phyloP scores from a whole-genome alignment of 2,888 invertebrate genomes.

The Disparrhopalites patrizii region DNA sequence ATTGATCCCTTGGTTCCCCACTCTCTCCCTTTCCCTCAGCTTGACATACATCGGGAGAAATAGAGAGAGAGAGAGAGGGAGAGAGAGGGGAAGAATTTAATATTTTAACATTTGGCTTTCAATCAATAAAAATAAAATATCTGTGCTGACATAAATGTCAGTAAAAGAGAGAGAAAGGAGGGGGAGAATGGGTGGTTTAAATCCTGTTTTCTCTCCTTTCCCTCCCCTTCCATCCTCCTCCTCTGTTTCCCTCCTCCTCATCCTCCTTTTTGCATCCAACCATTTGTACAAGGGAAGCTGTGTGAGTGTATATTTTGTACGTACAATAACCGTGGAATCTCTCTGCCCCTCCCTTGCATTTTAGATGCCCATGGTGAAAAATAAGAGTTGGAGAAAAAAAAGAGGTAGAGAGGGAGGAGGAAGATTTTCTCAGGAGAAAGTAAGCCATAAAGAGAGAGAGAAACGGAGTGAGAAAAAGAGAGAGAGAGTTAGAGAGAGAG shows the following conservation, averaged over 20 bases:
- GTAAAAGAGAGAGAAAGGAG: no score
- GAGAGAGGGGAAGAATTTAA: not conserved
- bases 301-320: not conserved
- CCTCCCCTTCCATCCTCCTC: not conserved
- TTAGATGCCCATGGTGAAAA: not conserved
- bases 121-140: constrained; percentile 8
- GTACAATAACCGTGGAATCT: not conserved
- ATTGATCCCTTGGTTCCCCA: no score
- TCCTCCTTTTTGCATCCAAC: not conserved
- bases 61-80: constrained; percentile 2
- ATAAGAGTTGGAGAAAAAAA: not conserved
- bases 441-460: not conserved
- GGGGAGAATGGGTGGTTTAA: constrained; percentile 2
- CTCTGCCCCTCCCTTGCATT: not conserved
- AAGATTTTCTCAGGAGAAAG: not conserved
- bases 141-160: constrained; percentile 8
- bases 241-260: no score
- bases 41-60: no score
- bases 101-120: not conserved
- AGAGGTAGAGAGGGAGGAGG: not conserved
- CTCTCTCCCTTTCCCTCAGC: no score
- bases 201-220: not conserved
- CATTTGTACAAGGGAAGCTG: not conserved
- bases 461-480: no score
- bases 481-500: no score